Conservation (phyloP, 2,888 invertebrate species). For the Noctuana brunneofusca region DNA sequence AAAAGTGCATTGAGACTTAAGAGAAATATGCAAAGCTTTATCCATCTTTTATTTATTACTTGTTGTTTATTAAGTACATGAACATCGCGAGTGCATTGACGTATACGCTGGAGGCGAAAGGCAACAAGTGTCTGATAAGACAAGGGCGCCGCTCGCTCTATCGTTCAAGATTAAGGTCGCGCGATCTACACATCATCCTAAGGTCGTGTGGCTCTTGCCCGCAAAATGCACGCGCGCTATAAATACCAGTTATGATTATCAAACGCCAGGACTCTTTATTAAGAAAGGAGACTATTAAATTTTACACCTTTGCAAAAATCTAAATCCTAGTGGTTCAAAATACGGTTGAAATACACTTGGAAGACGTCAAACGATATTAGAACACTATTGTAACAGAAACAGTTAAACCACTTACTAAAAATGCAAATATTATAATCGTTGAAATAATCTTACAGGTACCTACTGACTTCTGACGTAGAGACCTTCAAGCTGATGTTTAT, state of each 20-base stretch:
- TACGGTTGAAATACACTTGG: too few species aligned
- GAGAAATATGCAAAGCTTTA: neutral
- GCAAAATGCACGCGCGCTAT: constrained; percentile 10
- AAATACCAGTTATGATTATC: neutral
- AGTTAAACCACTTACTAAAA: too few species aligned
- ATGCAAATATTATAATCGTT: neutral
- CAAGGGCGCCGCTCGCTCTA: constrained; percentile 60
- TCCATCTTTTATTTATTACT: neutral
- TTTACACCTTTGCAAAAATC: too few species aligned
- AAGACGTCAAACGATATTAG: too few species aligned
- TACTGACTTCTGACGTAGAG: constrained; percentile 4
- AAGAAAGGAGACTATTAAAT: neutral
- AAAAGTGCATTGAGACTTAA: neutral
- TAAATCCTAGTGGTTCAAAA: too few species aligned
- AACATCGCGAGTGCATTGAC: constrained; percentile 31
- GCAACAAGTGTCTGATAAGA: constrained; percentile 68
- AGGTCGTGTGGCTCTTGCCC: constrained; percentile 43
- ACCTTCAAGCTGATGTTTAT: constrained; percentile 53
- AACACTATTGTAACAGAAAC: too few species aligned
- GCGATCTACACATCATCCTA: constrained; percentile 52
- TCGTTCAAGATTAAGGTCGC: constrained; percentile 81
- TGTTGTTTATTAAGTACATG: neutral
- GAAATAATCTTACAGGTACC: neutral
- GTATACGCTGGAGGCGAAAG: constrained; percentile 33
- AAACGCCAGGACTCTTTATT: neutral